Evolutionary conservation across 2,888 invertebrate species (phyloP), one percentile per base, ranked within the genome.

Genomic region (Eupithecia insigniata): DNA sequence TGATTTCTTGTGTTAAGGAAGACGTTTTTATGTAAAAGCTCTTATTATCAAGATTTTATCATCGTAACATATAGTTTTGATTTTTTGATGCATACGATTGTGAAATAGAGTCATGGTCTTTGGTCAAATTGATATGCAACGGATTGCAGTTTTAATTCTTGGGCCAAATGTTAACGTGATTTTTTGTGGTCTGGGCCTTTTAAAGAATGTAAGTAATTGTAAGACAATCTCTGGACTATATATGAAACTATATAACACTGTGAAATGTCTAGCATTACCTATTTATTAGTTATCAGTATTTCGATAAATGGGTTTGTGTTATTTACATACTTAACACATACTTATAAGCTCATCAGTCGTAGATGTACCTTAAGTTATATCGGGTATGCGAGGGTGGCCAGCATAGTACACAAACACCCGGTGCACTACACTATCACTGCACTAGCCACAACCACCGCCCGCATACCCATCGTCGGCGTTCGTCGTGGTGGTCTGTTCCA

Each of bases 401-500:
- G 83, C 76, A 72, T 78, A 81, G 82, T 83, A 81, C 80, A 80
- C 80, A 79, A 82, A 10, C 82, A 78, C 78, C 75, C 78, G 84
- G 78, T 78, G 84, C 73, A 75, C 74, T 74, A 64, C 77, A 79
- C 79, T 85, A 82, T 80, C 87, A 82, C 80, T 85, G 87, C 74
- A 69, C 74, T 85, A 87, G 82, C 72, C 81, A 28, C 88, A 92
- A 92, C 94, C 94, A 92, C 94, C 95, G 95, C 96, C 95, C 97
- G 97, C 97, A 96, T 97, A 98, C 97, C 97, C 97, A 96, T 96
- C 96, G 90, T 95, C 95, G 93, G 95, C 95, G 92, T 95, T 95
- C 91, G 95, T 95, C 90, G 95, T 95, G 83, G 92, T 94, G 90
- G 95, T 95, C 92, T 96, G 96, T 85, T 96, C 96, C 90, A 97